A percentile compares a stretch with the other conserved stretches of the same genome.
Evolutionary conservation across 2,888 invertebrate species (phyloP).

Genomic region (Melanotus villosus): DNA sequence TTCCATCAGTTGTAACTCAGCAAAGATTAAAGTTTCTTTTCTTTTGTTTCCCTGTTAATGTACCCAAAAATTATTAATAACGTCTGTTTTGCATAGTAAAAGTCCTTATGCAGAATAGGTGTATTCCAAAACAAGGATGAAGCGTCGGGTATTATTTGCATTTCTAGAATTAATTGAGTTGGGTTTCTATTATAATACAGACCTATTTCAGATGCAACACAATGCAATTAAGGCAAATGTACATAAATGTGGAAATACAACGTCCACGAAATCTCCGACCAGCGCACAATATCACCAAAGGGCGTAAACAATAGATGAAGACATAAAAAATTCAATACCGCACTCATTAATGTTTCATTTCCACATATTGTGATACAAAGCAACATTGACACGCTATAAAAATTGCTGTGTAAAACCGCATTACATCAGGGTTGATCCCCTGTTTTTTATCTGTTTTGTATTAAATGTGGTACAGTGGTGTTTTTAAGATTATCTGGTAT

Average conservation of each 20-base stretch:
- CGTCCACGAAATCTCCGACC: neutral
- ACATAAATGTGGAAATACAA: neutral
- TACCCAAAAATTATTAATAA: too few relatives aligned
- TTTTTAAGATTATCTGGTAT: neutral
- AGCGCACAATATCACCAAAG: constrained; percentile 1
- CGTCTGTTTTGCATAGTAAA: too few relatives aligned
- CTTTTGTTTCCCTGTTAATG: too few relatives aligned
- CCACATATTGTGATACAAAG: constrained; percentile 21
- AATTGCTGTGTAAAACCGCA: neutral
- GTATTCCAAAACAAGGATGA: too few relatives aligned
- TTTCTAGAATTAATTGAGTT: neutral
- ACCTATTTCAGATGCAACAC: constrained; percentile 17
- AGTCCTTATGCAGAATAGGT: too few relatives aligned
- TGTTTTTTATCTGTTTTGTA: neutral
- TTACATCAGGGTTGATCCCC: neutral
- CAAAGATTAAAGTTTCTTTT: too few relatives aligned
- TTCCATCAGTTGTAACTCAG: too few relatives aligned
- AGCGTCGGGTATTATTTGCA: neutral
- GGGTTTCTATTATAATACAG: neutral
- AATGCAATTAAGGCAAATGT: constrained; percentile 25
- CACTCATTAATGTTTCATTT: constrained; percentile 18
- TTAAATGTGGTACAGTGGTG: neutral
- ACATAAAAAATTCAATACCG: constrained; percentile 19
- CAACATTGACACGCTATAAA: constrained; percentile 18
- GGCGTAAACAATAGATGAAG: constrained; percentile 20